These are phyloP conservation scores for Chiroxiphia lanceolata DNA, from an alignment of 2,797 vertebrate species.

Conservation along the genomic window DNA sequence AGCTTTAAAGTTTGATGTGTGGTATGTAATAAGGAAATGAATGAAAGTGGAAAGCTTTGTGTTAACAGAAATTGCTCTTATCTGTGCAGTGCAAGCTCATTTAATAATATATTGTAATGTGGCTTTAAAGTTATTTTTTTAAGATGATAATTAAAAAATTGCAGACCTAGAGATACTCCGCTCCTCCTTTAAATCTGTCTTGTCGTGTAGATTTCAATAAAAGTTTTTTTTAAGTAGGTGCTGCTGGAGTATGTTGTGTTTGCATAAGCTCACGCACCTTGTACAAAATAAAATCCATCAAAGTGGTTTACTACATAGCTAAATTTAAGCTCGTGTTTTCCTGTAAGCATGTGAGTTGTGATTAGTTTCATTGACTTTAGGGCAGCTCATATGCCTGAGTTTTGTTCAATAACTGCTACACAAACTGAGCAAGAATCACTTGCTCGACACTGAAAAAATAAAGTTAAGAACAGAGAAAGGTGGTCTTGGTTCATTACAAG, in stretches of 20 bases:
- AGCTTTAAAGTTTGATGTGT: background rate
- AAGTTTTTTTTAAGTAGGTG: background rate
- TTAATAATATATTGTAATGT: background rate
- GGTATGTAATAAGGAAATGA: background rate
- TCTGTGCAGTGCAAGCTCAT: fast-evolving
- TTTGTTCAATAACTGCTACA: background rate
- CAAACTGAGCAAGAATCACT: background rate
- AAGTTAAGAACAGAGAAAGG: background rate
- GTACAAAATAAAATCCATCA: background rate
- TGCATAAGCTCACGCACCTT: background rate
- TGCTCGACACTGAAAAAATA: background rate
- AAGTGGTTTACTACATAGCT: background rate
- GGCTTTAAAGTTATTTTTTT: background rate
- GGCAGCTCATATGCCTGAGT: background rate
- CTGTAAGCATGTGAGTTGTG: background rate
- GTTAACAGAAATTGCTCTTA: background rate
- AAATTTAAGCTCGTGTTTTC: background rate
- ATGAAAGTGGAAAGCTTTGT: background rate
- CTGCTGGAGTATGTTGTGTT: background rate
- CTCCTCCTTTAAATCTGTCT: background rate
- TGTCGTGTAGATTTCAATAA: background rate
- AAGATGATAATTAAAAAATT: background rate
- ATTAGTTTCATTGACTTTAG: background rate
- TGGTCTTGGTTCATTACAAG: background rate
- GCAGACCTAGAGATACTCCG: background rate